These are phyloP conservation scores for Pheosia gnoma DNA, from an alignment of 2,888 invertebrate species.

Conservation along the genomic window DNA sequence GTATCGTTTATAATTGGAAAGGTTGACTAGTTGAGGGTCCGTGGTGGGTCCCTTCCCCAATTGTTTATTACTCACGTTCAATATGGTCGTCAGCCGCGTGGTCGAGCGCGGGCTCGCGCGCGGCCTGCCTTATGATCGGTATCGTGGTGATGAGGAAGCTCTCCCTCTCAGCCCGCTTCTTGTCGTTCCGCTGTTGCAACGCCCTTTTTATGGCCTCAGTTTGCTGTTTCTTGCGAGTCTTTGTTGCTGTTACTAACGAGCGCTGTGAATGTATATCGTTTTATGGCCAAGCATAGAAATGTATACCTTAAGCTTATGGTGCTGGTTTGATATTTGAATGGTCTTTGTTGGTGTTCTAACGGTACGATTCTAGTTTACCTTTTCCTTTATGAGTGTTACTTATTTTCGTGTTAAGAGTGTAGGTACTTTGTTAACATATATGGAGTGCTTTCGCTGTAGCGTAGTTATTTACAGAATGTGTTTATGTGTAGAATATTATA, in stretches of 20 bases:
- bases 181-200: slow-evolving; percentile 97
- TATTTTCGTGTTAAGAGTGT: not conserved
- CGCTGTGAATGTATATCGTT: slow-evolving; percentile 81
- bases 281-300: not conserved
- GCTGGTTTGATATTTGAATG: not conserved
- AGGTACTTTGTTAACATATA: not conserved
- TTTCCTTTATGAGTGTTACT: too few relatives aligned
- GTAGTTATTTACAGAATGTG: not conserved
- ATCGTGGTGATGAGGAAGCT: slow-evolving; percentile 98
- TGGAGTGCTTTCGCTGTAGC: not conserved
- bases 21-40: too few relatives aligned
- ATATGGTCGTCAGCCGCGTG: slow-evolving; percentile 94
- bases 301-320: not conserved
- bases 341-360: not conserved
- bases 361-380: too few relatives aligned
- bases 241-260: slow-evolving; percentile 98
- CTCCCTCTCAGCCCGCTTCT: slow-evolving; percentile 96
- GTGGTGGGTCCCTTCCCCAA: too few relatives aligned
- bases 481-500: not conserved
- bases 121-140: slow-evolving; percentile 97
- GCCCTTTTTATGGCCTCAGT: slow-evolving; percentile 98
- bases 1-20: too few relatives aligned
- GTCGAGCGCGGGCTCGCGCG: slow-evolving; percentile 96
- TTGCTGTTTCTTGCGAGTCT: slow-evolving; percentile 99
- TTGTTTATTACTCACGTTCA: slow-evolving; percentile 84